These are phyloP conservation scores for Poeciliopsis paucimaculata DNA, from an alignment of 2,797 vertebrate genomes.

Conservation along the genomic window DNA sequence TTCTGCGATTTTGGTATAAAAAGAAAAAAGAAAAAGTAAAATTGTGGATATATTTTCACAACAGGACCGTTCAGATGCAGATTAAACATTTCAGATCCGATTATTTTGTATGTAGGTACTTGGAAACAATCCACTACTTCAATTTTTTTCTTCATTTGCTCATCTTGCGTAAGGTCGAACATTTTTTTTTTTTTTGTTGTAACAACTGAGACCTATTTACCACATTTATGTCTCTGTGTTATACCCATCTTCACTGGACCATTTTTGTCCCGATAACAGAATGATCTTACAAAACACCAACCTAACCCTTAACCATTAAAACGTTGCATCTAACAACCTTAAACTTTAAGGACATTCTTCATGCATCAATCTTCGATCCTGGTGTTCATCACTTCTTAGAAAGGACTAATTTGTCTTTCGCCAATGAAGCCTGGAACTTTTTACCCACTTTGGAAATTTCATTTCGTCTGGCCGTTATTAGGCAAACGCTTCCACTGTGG, in stretches of 20 bases:
- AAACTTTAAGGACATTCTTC: not conserved
- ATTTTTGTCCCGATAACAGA: not conserved
- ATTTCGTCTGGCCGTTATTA: not conserved
- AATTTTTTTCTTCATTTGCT: not conserved
- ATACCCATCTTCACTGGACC: not conserved
- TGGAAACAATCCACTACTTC: not conserved
- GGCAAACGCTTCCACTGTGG: not conserved
- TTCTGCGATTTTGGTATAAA: not conserved
- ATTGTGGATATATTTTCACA: not conserved
- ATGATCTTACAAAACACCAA: not conserved
- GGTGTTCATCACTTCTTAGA: not conserved
- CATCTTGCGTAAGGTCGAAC: not conserved
- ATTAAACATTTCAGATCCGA: not conserved
- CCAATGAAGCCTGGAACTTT: not conserved
- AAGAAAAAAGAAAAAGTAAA: not conserved
- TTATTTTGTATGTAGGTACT: not conserved
- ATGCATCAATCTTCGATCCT: not conserved
- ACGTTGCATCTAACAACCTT: not conserved
- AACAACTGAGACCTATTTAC: not conserved
- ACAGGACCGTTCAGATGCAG: not conserved
- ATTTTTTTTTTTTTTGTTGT: not conserved
- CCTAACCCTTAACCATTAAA: not conserved
- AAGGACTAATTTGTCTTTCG: not conserved
- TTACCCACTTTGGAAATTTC: not conserved
- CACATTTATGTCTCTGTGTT: not conserved